Percentiles rank a stretch among this genome's conserved stretches.
Conservation (phyloP, 2,888 invertebrate species). For the Melipona bicolor region DNA sequence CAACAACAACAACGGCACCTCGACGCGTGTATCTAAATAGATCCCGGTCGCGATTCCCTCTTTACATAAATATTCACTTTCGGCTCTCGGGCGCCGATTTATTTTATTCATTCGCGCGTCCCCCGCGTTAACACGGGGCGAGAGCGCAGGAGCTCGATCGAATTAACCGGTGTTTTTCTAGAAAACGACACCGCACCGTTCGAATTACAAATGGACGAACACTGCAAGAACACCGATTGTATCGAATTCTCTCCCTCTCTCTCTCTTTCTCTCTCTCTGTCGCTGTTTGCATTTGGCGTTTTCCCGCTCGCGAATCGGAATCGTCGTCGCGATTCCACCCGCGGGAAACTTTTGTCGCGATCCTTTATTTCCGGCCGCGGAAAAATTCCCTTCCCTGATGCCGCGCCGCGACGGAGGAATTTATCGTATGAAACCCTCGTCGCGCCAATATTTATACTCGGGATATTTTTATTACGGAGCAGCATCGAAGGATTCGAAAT, state of each 20-base stretch:
- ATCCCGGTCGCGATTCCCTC: background rate
- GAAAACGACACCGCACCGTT: background rate
- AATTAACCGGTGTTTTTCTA: slow-evolving; percentile 17
- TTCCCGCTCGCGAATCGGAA: background rate
- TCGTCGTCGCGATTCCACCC: background rate
- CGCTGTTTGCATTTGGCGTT: background rate
- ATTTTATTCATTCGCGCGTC: background rate
- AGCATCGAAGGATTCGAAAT: background rate
- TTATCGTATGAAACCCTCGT: background rate
- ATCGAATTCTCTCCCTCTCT: background rate
- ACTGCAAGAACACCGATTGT: background rate
- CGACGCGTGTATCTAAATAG: slow-evolving; percentile 8
- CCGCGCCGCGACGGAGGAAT: background rate
- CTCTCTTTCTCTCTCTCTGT: background rate
- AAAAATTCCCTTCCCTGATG: background rate
- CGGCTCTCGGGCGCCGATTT: background rate
- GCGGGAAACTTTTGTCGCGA: slow-evolving; percentile 10
- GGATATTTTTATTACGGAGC: background rate
- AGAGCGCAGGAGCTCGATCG: background rate
- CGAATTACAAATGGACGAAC: slow-evolving; percentile 16
- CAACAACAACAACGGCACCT: background rate
- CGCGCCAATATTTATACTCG: slow-evolving; percentile 15
- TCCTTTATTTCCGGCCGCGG: slow-evolving; percentile 5
- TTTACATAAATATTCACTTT: slow-evolving; percentile 7
- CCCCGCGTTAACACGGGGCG: too few species aligned